Percentiles rank a stretch among this genome's conserved stretches.
These are phyloP conservation scores for Cerastis leucographa DNA, from an alignment of 2,888 invertebrate genomes.

Conservation along the genomic window DNA sequence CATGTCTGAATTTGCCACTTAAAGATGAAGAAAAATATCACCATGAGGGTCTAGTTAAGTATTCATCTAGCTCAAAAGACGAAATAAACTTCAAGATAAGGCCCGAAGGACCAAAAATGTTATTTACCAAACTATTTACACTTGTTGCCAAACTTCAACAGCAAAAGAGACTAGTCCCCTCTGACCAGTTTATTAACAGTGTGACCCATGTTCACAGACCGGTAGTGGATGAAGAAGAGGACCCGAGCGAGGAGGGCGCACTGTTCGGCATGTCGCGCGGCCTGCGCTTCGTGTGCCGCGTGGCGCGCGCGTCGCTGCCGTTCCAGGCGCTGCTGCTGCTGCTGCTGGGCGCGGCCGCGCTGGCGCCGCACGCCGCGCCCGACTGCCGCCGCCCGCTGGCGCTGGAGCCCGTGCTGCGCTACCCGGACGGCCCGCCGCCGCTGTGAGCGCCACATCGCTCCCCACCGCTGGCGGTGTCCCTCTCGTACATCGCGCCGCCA, in stretches of 20 bases:
- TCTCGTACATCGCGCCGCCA: not conserved
- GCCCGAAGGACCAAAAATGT: not conserved
- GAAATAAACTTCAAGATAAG: not conserved
- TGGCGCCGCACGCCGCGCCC: constrained; percentile 96
- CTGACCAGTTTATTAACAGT: not conserved
- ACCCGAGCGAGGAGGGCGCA: constrained; percentile 75
- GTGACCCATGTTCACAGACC: constrained; percentile 69
- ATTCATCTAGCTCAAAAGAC: not conserved
- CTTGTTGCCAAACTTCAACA: not conserved
- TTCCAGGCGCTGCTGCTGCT: constrained; percentile 98
- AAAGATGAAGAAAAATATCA: not conserved
- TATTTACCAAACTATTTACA: too few relatives aligned
- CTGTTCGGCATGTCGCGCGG: constrained; percentile 91
- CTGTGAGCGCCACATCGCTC: constrained; percentile 83
- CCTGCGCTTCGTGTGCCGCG: constrained; percentile 96
- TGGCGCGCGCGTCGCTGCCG: constrained; percentile 97
- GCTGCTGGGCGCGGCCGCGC: constrained; percentile 97
- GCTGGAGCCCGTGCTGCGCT: constrained; percentile 96
- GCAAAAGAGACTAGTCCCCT: not conserved
- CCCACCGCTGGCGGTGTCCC: not conserved
- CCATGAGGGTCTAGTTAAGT: not conserved
- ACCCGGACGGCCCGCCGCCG: constrained; percentile 98
- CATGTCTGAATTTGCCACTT: not conserved
- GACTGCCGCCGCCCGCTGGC: constrained; percentile 94
- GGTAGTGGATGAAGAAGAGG: constrained; percentile 73